Evolutionary conservation across 2,797 vertebrate species (phyloP), one percentile per base, ranked within the genome.

Genomic region (Champsocephalus esox): DNA sequence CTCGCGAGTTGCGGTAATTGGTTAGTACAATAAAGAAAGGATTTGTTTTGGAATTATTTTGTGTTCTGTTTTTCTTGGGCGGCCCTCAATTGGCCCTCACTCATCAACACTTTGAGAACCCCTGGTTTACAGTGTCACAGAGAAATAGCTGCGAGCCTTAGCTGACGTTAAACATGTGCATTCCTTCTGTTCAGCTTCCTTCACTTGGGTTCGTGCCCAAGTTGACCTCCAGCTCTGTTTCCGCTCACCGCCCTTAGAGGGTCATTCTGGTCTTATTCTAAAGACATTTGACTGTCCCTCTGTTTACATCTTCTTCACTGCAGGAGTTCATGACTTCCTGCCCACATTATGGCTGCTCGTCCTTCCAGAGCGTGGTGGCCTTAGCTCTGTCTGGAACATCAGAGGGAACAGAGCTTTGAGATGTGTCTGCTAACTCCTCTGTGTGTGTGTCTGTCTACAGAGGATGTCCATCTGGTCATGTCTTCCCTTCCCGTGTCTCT

Each of bases 381-480:
- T 52, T 13, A 38, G 34, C 34, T 7, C 8, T 38, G 34, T 38
- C 34, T 21, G 28, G 28, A 44, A 19, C n/a, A 17, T 32, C 34
- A 38, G 34, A 38, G 34, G 8, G 34, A 9, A 38, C 43, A 59
- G 19, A 57, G 12, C 49, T 19, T 28, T 65, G 43, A 41, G 10
- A 34, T 46, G 43, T 38, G 46, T 19, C 63, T 62, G 21, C 44
- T 58, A 50, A 68, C 59, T 6, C 4, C 8, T 16, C 32, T 49
- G 19, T 67, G 12, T 59, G 83, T 88, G 81, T 87, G 80, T 64
- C 83, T 82, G 77, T 84, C 85, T 73, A 72, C 90, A 93, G 92
- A 93, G 88, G 91, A 93, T 16, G 89, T 91, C 80, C 92, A 90
- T 86, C 89, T 93, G 86, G 92, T 92, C 81, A 91, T 93, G 92